Base-by-base conservation (phyloP, 23 tunicate genomes). In the Oikopleura albicans region DNA sequence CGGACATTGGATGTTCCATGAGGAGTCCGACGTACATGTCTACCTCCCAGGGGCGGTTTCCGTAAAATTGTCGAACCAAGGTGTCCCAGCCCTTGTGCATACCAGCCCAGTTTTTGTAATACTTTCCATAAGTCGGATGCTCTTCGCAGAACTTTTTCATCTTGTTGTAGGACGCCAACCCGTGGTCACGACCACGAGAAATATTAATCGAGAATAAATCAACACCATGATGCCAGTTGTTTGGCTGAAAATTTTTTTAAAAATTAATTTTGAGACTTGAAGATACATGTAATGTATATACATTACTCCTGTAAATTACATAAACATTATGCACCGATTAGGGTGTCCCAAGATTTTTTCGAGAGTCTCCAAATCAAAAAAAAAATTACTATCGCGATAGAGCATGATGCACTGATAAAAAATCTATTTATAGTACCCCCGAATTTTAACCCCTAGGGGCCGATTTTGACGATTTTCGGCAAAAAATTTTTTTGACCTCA, bases 21-120 rank as follows among this genome's bases (percentile, higher is more conserved):
- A 71, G 79, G 79, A 71, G 4, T 12, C 79, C 79, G 79, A 71
- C 79, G 79, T 71, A 71, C 4, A 71, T 2, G 31, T 71, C 79
- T 4, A 71, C 79, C 31, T 27, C 33, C 33, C 37, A 27, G 2
- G 27, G 34, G 2, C 37, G 33, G 37, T 27, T 16, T 71, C 37
- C 37, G 79, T 71, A 71, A 4, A 12, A 29, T 2, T 27, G 4
- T 2, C 37, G 33, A 31, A 71, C 79, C 33, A 71, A 37, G 33
- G 33, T 37, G 79, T 27, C 31, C 79, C 79, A 71, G 4, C 35
- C 37, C 4, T 34, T 34, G 28, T 2, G 2, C 79, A 71, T 71
- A 12, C 79, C 79, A 16, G 34, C 2, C 79, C 79, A 71, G 33
- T 4, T 2, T 2, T 37, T 16, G 79, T 71, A 71, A 16, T 12